A percentile compares a stretch with the other conserved stretches of the same genome.
These are phyloP conservation scores for Bovichtus diacanthus DNA, from an alignment of 2,797 vertebrate genomes.

Conservation along the genomic window DNA sequence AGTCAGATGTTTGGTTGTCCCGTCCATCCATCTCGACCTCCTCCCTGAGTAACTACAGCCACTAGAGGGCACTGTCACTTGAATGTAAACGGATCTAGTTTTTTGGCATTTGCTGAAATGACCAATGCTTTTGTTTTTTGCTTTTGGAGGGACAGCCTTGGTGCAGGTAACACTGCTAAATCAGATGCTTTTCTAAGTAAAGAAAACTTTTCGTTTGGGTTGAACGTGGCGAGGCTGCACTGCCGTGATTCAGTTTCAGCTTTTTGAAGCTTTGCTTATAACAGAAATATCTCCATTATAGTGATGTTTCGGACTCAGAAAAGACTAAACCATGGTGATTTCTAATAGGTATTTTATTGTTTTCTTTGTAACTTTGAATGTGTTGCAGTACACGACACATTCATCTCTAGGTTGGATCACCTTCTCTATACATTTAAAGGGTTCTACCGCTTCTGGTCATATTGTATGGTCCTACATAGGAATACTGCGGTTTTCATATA, in stretches of 20 bases:
- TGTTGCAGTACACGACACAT: background rate
- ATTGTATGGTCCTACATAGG: background rate
- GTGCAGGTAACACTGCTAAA: background rate
- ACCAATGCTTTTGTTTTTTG: background rate
- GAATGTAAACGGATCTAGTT: conserved; percentile 1
- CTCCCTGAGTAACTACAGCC: background rate
- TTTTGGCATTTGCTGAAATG: background rate
- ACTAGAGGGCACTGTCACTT: background rate
- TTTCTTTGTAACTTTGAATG: background rate
- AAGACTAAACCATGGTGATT: background rate
- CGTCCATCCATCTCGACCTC: background rate
- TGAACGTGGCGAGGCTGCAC: background rate
- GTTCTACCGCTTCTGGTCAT: background rate
- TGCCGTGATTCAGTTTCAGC: conserved; percentile 8
- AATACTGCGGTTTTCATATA: background rate
- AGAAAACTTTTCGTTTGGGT: background rate
- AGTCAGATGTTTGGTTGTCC: background rate
- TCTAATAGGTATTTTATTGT: background rate
- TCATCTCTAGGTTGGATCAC: background rate
- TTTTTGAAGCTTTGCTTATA: background rate
- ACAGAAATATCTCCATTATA: too few species aligned
- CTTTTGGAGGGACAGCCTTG: background rate
- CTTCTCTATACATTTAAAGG: background rate
- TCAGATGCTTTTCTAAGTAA: background rate
- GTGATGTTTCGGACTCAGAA: too few species aligned